Evolutionary conservation across 2,888 invertebrate species (phyloP).

Genomic region (Synergus japonicus): DNA sequence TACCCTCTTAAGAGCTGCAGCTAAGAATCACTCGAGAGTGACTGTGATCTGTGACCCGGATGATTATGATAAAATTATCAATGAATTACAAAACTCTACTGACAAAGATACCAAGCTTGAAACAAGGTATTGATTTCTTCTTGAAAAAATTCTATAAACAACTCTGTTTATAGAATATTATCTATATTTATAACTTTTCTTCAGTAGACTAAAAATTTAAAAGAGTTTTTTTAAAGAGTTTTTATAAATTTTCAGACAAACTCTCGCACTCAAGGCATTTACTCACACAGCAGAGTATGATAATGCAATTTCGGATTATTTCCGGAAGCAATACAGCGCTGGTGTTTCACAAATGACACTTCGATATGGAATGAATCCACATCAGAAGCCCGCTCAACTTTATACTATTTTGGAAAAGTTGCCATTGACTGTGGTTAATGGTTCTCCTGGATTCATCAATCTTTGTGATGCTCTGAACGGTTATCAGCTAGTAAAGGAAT

Average conservation of each 20-base stretch:
- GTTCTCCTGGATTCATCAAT: slow-evolving; percentile 98
- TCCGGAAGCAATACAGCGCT: slow-evolving; percentile 91
- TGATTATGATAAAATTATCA: slow-evolving; percentile 89
- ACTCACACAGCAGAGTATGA: slow-evolving; percentile 98
- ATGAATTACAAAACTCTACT: slow-evolving; percentile 83
- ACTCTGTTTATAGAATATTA: background rate
- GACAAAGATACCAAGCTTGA: slow-evolving; percentile 85
- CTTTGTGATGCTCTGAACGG: slow-evolving; percentile 98
- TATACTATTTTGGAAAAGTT: slow-evolving; percentile 88
- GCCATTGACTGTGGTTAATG: slow-evolving; percentile 93
- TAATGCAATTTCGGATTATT: slow-evolving; percentile 95
- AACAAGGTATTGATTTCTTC: slow-evolving; percentile 82
- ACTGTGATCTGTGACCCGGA: slow-evolving; percentile 94
- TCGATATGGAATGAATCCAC: slow-evolving; percentile 98
- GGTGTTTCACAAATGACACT: slow-evolving; percentile 89
- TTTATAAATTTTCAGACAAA: slow-evolving; percentile 80
- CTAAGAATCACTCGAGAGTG: slow-evolving; percentile 97
- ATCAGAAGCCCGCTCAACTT: slow-evolving; percentile 97
- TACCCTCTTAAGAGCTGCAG: slow-evolving; percentile 95
- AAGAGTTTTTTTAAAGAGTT: background rate
- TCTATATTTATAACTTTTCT: background rate
- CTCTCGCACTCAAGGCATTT: slow-evolving; percentile 94
- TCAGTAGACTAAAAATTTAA: background rate
- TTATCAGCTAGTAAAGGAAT: slow-evolving; percentile 96
- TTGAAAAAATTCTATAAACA: background rate